These are phyloP conservation scores for Piaya cayana DNA, from an alignment of 2,113 vertebrate species.

Conservation along the genomic window DNA sequence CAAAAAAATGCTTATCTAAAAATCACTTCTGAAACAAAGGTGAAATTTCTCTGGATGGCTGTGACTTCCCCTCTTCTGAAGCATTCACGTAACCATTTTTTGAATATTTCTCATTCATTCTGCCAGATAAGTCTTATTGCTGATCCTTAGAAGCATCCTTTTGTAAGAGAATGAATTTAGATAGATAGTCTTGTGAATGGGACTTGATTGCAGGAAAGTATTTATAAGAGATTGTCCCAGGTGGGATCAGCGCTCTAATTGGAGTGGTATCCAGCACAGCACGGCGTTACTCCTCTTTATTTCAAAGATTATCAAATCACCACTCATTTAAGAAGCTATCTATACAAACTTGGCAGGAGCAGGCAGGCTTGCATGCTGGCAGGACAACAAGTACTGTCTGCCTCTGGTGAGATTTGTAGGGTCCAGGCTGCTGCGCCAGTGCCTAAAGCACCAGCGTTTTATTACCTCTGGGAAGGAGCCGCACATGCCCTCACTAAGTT, in stretches of 20 bases:
- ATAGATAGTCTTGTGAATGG: not conserved
- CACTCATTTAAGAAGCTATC: not conserved
- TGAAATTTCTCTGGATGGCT: not conserved
- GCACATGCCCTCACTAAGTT: not conserved
- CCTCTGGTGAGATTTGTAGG: not conserved
- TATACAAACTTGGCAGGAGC: not conserved
- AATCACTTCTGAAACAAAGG: not conserved
- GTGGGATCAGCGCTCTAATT: not conserved
- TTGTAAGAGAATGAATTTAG: not conserved
- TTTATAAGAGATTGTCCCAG: not conserved
- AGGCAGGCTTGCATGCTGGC: not conserved
- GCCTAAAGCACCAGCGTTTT: not conserved
- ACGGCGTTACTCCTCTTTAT: not conserved
- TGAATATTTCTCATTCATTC: not conserved
- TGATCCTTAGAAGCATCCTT: conserved; percentile 1
- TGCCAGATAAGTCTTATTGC: not conserved
- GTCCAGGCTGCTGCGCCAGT: not conserved
- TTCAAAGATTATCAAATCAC: not conserved
- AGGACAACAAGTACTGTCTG: not conserved
- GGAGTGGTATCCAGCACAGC: not conserved
- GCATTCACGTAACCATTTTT: not conserved
- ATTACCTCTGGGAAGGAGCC: not conserved
- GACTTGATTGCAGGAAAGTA: not conserved
- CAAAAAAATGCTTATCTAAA: not conserved
- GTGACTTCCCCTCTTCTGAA: not conserved